Evolutionary conservation across 2,113 vertebrate species (phyloP).

Genomic region (Turnix velox): DNA sequence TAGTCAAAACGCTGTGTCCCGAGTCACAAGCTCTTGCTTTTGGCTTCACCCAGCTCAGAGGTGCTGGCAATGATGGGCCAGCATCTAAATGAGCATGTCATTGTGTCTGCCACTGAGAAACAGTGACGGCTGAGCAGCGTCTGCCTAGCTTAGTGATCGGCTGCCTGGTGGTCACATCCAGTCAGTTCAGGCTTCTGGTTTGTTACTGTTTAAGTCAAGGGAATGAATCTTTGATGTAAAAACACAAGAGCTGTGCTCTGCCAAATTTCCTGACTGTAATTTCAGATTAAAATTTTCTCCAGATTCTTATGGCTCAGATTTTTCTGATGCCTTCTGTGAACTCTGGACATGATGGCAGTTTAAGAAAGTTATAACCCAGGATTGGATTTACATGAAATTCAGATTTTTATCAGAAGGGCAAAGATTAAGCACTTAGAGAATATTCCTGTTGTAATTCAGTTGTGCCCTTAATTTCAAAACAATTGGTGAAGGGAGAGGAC

Average conservation of each 20-base stretch:
- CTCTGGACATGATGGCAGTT: not conserved
- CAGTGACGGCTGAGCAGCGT: not conserved
- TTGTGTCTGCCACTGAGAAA: not conserved
- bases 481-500: not conserved
- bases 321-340: not conserved
- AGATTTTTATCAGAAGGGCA: not conserved
- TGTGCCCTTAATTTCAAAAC: not conserved
- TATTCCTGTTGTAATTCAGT: not conserved
- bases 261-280: not conserved
- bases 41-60: not conserved
- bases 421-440: not conserved
- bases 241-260: not conserved
- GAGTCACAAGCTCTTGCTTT: not conserved
- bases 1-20: not conserved
- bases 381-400: not conserved
- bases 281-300: not conserved
- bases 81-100: not conserved
- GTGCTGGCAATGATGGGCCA: not conserved
- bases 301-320: not conserved
- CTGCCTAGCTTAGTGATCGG: not conserved
- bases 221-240: not conserved
- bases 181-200: not conserved
- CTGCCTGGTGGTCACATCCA: not conserved
- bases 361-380: not conserved
- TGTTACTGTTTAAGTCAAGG: not conserved